A percentile compares a stretch with the other conserved stretches of the same genome.
phyloP scores from a whole-genome alignment of 2,888 invertebrate species.

The Oxytorus armatus region DNA sequence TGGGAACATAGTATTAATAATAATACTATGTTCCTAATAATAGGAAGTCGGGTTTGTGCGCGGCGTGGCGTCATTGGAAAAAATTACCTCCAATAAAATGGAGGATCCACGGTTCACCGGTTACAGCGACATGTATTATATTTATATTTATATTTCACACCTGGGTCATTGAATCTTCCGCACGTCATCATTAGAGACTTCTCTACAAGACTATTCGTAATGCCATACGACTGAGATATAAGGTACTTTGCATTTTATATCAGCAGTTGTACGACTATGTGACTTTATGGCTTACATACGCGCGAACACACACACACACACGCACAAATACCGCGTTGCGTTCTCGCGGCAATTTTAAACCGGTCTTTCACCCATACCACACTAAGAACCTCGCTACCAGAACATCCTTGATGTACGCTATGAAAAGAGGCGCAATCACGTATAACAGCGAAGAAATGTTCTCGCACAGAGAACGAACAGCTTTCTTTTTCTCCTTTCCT shows the following conservation, averaged over 20 bases:
- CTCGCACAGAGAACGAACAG: conserved; percentile 3
- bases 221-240: neutral
- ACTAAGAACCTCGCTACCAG: neutral
- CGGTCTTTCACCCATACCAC: conserved; percentile 47
- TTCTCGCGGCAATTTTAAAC: conserved; percentile 44
- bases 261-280: conserved; percentile 10
- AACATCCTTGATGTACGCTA: neutral
- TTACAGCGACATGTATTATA: neutral
- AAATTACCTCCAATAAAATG: no score
- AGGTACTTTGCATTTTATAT: conserved; percentile 33
- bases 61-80: no score
- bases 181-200: conserved; percentile 3
- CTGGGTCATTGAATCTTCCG: conserved; percentile 13
- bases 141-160: conserved; percentile 8
- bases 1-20: no score
- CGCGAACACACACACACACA: neutral
- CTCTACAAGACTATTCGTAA: neutral
- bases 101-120: neutral
- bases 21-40: no score
- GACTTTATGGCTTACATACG: neutral
- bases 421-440: conserved; percentile 46
- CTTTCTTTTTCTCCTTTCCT: conserved; percentile 14
- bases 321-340: neutral
- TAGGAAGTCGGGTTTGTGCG: no score
- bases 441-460: conserved; percentile 25